Percentiles rank a stretch among this genome's conserved stretches.
phyloP scores from a whole-genome alignment of 2,888 invertebrate genomes.

The Danaus chrysippus region DNA sequence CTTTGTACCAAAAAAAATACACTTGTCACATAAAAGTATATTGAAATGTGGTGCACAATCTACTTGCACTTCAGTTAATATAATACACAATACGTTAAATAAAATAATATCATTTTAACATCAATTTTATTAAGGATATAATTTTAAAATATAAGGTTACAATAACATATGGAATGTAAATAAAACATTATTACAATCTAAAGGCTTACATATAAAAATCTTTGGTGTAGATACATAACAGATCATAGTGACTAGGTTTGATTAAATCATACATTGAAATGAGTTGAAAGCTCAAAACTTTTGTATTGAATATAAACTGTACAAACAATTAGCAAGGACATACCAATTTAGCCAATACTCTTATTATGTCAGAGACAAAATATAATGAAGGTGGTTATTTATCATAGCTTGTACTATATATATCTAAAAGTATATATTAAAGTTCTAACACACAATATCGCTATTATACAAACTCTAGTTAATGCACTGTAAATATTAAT shows the following conservation, averaged over 20 bases:
- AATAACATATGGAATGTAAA: conserved; percentile 21
- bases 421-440: background rate
- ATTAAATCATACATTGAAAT: background rate
- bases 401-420: background rate
- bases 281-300: too few relatives aligned
- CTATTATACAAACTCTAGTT: conserved; percentile 3
- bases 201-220: background rate
- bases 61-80: too few relatives aligned
- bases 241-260: background rate
- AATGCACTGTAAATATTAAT: conserved; percentile 1
- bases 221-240: background rate
- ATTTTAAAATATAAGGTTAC: conserved; percentile 26
- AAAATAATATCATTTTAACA: conserved; percentile 9
- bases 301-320: too few relatives aligned
- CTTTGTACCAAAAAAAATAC: too few relatives aligned
- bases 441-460: background rate
- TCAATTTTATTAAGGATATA: conserved; percentile 19
- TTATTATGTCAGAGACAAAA: background rate
- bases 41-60: too few relatives aligned
- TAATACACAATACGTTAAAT: too few relatives aligned
- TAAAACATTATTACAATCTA: conserved; percentile 12
- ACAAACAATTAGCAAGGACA: too few relatives aligned
- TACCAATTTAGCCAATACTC: too few relatives aligned
- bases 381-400: background rate
- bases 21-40: too few relatives aligned